These are phyloP conservation scores for Channa argus DNA, from an alignment of 2,113 vertebrate species.

Conservation along the genomic window DNA sequence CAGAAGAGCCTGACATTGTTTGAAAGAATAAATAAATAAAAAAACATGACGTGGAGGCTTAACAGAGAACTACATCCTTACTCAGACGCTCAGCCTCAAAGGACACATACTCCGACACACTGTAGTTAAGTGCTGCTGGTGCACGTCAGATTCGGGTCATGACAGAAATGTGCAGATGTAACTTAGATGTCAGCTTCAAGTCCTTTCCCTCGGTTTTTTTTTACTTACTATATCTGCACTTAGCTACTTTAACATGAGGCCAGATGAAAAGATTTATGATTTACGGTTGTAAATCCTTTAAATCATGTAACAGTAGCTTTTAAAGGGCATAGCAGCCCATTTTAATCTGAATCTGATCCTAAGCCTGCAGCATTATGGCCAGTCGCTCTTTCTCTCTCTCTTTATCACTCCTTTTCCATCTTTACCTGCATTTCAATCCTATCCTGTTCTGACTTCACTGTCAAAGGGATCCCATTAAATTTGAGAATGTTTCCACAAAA, in stretches of 20 bases:
- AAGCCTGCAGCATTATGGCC: slow-evolving; percentile 3
- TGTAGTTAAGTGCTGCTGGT: slow-evolving; percentile 53
- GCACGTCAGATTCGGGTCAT: slow-evolving; percentile 64
- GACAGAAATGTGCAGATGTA: slow-evolving; percentile 56
- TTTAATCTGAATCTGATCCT: slow-evolving; percentile 16
- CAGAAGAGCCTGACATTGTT: slow-evolving; percentile 36
- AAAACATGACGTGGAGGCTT: slow-evolving; percentile 45
- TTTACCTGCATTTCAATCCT: slow-evolving; percentile 29
- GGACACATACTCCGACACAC: slow-evolving; percentile 20
- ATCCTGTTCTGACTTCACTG: slow-evolving; percentile 22
- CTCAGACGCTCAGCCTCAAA: slow-evolving; percentile 27
- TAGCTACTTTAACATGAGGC: slow-evolving; percentile 8
- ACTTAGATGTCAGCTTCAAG: slow-evolving; percentile 34
- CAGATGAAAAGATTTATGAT: slow-evolving; percentile 30
- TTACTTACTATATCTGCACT: slow-evolving; percentile 15
- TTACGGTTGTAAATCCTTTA: slow-evolving; percentile 11
- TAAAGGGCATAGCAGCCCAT: not conserved
- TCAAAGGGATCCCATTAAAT: slow-evolving; percentile 41
- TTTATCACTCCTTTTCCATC: not conserved
- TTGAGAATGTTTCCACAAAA: slow-evolving; percentile 16
- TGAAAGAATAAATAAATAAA: not conserved
- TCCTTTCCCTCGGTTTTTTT: slow-evolving; percentile 18
- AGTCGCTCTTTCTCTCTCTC: not conserved
- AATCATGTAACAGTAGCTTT: slow-evolving; percentile 17
- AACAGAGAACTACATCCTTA: slow-evolving; percentile 20